phyloP scores from a whole-genome alignment of 2,113 vertebrate species.

The Desmodus rotundus region DNA sequence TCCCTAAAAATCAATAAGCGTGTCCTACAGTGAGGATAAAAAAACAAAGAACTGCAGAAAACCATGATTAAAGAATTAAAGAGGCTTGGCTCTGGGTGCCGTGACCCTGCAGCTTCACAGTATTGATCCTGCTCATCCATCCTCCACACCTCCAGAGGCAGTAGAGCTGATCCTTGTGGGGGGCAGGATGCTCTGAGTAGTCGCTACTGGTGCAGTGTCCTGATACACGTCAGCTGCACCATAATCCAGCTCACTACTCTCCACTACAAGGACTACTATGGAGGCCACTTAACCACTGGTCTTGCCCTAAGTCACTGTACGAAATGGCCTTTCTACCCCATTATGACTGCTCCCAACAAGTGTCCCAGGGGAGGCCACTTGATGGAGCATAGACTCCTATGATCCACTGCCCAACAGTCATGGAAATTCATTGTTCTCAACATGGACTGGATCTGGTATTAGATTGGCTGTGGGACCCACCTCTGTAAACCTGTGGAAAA shows the following conservation, averaged over 20 bases:
- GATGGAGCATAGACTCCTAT: conserved; percentile 92
- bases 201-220: not conserved
- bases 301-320: conserved; percentile 88
- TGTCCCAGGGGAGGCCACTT: conserved; percentile 89
- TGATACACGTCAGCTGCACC: not conserved
- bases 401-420: conserved; percentile 91
- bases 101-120: fast-evolving
- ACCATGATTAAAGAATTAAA: too few relatives aligned
- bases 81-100: fast-evolving
- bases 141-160: too few relatives aligned
- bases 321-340: conserved; percentile 92
- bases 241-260: conserved; percentile 73
- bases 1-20: not conserved
- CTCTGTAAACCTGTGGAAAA: conserved; percentile 89
- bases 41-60: too few relatives aligned
- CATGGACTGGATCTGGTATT: conserved; percentile 88
- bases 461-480: conserved; percentile 93
- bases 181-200: not conserved
- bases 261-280: conserved; percentile 83
- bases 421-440: conserved; percentile 91
- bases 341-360: conserved; percentile 90
- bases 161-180: not conserved
- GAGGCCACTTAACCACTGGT: conserved; percentile 87
- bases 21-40: too few relatives aligned
- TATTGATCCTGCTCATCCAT: fast-evolving